Evolutionary conservation across 2,888 invertebrate genomes (phyloP).

Genomic region (Netelia virgata): DNA sequence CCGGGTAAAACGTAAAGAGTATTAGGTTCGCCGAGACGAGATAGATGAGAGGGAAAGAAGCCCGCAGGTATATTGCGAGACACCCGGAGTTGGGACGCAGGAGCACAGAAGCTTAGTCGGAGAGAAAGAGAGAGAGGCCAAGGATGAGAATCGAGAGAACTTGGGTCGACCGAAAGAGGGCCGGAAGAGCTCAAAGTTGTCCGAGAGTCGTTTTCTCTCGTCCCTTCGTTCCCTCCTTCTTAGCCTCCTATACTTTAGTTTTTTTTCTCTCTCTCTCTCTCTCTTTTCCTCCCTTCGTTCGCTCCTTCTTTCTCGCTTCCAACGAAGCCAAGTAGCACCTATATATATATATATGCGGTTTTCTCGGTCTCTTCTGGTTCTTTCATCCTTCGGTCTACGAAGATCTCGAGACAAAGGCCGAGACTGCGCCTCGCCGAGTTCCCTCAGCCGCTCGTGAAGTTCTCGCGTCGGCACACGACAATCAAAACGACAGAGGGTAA

Average conservation of each 20-base stretch:
- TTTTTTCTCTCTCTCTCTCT: not conserved
- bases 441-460: not conserved
- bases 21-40: too few relatives aligned
- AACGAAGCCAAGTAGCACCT: too few relatives aligned
- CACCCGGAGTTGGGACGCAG: too few relatives aligned
- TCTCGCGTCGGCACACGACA: not conserved
- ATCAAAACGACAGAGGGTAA: not conserved
- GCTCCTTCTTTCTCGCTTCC: not conserved
- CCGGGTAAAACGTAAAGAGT: too few relatives aligned
- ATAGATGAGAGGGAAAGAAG: too few relatives aligned
- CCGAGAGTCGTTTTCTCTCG: not conserved
- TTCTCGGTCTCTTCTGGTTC: not conserved
- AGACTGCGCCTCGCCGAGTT: not conserved
- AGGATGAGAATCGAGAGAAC: not conserved
- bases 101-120: not conserved
- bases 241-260: not conserved
- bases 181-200: slow-evolving; percentile 19
- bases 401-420: not conserved
- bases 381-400: not conserved
- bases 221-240: not conserved
- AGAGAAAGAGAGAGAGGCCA: slow-evolving; percentile 14
- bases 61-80: too few relatives aligned
- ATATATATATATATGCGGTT: not conserved
- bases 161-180: slow-evolving; percentile 20
- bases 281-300: not conserved